phyloP scores from a whole-genome alignment of 2,888 invertebrate genomes.

The Lepidocyrtinus sp. region DNA sequence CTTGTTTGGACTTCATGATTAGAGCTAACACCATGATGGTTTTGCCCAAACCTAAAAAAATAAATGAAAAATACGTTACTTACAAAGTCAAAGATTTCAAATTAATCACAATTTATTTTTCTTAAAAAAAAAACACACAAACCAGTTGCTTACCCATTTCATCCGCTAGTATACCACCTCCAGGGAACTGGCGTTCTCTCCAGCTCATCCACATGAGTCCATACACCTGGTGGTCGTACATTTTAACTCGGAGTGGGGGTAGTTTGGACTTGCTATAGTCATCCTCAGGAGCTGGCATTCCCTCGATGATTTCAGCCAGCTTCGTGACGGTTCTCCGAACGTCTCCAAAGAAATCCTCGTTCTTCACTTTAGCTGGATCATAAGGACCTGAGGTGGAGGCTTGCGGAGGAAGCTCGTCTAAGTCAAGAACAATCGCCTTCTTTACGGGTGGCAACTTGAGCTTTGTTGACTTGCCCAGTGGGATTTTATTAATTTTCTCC shows the following conservation, averaged over 20 bases:
- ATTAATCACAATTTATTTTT: too few relatives aligned
- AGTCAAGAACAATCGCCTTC: constrained; percentile 17
- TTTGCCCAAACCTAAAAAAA: constrained; percentile 85
- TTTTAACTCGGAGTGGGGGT: constrained; percentile 74
- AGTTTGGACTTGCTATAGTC: constrained; percentile 74
- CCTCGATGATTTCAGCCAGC: constrained; percentile 50
- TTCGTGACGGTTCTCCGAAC: constrained; percentile 38
- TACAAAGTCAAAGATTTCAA: neutral
- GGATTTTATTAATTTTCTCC: constrained; percentile 1
- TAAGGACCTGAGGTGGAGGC: constrained; percentile 7
- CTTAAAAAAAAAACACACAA: too few relatives aligned
- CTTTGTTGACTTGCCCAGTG: constrained; percentile 16
- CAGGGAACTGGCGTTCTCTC: constrained; percentile 86
- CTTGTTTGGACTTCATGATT: constrained; percentile 73
- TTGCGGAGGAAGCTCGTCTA: constrained; percentile 35
- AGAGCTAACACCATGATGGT: constrained; percentile 88
- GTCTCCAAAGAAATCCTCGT: constrained; percentile 43
- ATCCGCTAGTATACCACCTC: constrained; percentile 89
- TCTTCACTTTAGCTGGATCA: constrained; percentile 21
- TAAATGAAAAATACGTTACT: neutral
- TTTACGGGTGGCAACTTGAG: neutral
- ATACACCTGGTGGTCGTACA: constrained; percentile 89
- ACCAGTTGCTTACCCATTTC: constrained; percentile 46
- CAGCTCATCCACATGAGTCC: constrained; percentile 91
- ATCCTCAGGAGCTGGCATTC: constrained; percentile 57